Percentiles rank a stretch among this genome's conserved stretches.
Conservation (phyloP, 1,140 invertebrate species). For the Notospermus geniculatus region DNA sequence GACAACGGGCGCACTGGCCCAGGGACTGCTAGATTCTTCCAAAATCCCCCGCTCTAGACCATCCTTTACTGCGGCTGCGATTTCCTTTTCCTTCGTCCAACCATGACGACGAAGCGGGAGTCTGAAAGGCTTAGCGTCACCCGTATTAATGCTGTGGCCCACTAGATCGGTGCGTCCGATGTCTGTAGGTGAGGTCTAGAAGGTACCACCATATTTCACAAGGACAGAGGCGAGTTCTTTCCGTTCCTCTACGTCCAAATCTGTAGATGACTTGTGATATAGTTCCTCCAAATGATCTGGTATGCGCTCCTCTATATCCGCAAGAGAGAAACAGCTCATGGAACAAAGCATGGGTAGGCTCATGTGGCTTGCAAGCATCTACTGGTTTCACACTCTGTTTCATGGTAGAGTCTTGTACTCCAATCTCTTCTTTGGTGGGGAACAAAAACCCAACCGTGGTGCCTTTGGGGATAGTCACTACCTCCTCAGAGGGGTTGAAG, state of each 20-base stretch:
- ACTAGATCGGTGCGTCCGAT: slow-evolving; percentile 15
- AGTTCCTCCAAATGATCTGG: too few relatives aligned
- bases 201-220: slow-evolving; percentile 12
- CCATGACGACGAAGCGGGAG: slow-evolving; percentile 16
- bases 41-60: slow-evolving; percentile 29
- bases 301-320: too few relatives aligned
- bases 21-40: slow-evolving; percentile 30
- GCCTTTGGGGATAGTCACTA: too few relatives aligned
- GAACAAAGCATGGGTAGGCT: too few relatives aligned
- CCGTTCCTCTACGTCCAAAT: slow-evolving; percentile 4
- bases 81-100: slow-evolving; percentile 11
- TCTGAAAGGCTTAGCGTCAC: slow-evolving; percentile 14
- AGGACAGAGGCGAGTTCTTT: slow-evolving; percentile 11
- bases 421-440: too few relatives aligned
- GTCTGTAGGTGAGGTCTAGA: slow-evolving; percentile 14
- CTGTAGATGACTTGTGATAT: too few relatives aligned
- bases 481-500: too few relatives aligned
- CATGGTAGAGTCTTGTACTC: too few relatives aligned
- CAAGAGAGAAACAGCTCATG: too few relatives aligned
- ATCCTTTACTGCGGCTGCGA: slow-evolving; percentile 17
- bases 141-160: slow-evolving; percentile 21
- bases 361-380: too few relatives aligned
- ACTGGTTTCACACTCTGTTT: too few relatives aligned
- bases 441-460: too few relatives aligned
- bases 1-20: slow-evolving; percentile 38